Evolutionary conservation across 2,113 vertebrate genomes (phyloP), one percentile per base, ranked within the genome.

Genomic region (Phycodurus eques): DNA sequence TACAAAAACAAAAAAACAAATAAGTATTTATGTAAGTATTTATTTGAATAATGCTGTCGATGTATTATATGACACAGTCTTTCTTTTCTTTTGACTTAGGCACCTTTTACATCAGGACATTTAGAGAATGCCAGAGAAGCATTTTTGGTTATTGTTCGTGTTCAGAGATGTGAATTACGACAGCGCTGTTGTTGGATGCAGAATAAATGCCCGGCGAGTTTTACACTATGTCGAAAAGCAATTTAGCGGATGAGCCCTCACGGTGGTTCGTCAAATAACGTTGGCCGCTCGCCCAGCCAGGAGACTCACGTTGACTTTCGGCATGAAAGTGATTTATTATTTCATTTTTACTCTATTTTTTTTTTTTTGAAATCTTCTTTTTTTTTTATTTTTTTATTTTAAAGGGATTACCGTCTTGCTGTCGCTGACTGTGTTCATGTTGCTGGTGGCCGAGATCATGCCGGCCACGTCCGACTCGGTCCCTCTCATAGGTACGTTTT

Each of bases 401-500:
- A 42, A 75, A 90, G 91, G 91, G 70, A 92, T 93, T 81, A 93
- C 91, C 4, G 89, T 92, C 68, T 77, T 92, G 70, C 88, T 92
- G 78, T 92, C 92, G 42, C 90, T 92, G 14, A 91, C 90, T 3
- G 90, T 92, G 1, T 93, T 92, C 80, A 93, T 93, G 89, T 46
- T 92, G 76, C 87, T 93, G 72, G 89, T 91, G 0, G 90, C 88
- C 59, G 88, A 92, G 78, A 91, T 93, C 75, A 92, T 91, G 88
- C 89, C 87, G 1, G 92, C 92, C 44, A 93, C 92, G 0, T 93
- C 92, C 0, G 92, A 93, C 87, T 93, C 92, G 1, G 90, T 93
- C 53, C 92, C 92, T 31, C 91, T 93, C 0, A 93, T 93, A 80
- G 92, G 92, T 93, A 83, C 1, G 82, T 78, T 22, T 42, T 12